Base-by-base conservation (phyloP, 2,888 invertebrate genomes). In the Mythimna loreyi region DNA sequence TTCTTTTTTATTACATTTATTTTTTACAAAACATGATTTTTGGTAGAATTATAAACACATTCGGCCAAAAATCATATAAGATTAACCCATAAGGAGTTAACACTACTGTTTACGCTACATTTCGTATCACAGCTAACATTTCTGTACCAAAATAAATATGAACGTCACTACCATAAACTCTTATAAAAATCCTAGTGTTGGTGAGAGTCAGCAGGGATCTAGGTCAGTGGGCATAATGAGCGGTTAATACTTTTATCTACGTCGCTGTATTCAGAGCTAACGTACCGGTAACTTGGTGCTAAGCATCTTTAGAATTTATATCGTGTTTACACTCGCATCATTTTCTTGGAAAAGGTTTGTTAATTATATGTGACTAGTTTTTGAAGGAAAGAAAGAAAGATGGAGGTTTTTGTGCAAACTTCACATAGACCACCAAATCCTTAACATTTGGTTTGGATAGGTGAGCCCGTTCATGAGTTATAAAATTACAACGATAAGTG, bases 241-340 rank as follows among this genome's bases (percentile, higher is more conserved):
- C 64, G 62, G 67, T 49, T 84, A 74, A 84, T 79, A 67, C 62
- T 84, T 84, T 82, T 81, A 81, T 81, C 84, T 81, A 11, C 58
- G 56, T 30, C 40, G 58, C 62, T 63, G 79, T 71, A 68, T 78
- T 73, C 79, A 78, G 55, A 55, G 23, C 64, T 52, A 83, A 73
- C 79, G 69, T 65, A 45, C 65, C 58, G 69, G 50, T 43, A 81
- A 73, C 65, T 53, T 47, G 16, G 63, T 67, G n/a, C 60, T 53
- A 66, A 73, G 52, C 61, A 25, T 69, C 64, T 63, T 69, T 66
- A 55, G 67, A 67, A 84, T 84, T 69, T 52, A 81, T 81, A 43
- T 30, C 52, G 33, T 76, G 70, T 61, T 76, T 81, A 62, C 56
- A 28, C 59, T 43, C 25, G 13, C 21, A 8, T 30, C 40, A 33